Evolutionary conservation across 2,113 vertebrate species (phyloP).

Genomic region (Cebus imitator): DNA sequence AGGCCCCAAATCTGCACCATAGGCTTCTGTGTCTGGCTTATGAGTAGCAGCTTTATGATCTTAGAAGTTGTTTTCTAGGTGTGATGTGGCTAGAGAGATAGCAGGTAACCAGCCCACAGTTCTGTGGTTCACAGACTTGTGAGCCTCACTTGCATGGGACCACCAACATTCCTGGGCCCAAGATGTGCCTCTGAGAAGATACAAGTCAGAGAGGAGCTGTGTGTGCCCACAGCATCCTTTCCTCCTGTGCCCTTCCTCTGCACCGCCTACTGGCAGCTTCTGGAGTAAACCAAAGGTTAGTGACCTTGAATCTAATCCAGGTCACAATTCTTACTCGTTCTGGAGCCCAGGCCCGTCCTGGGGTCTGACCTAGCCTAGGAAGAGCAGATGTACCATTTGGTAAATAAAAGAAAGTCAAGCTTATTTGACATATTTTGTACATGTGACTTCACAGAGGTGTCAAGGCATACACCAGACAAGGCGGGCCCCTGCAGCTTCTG

Average conservation of each 20-base stretch:
- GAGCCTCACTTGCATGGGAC: not conserved
- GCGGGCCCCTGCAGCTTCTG: not conserved
- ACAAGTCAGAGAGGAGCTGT: not conserved
- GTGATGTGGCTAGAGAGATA: not conserved
- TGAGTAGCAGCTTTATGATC: not conserved
- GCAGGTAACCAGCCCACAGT: not conserved
- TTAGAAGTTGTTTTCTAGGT: not conserved
- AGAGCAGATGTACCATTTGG: not conserved
- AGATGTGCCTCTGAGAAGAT: not conserved
- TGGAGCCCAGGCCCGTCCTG: not conserved
- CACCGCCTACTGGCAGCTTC: not conserved
- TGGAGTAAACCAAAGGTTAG: not conserved
- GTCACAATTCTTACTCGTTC: not conserved
- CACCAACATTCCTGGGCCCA: not conserved
- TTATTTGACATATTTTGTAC: not conserved
- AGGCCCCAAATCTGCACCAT: not conserved
- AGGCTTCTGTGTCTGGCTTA: not conserved
- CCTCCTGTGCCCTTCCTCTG: accelerated
- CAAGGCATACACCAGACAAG: not conserved
- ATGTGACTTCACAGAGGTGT: not conserved
- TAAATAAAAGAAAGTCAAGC: not conserved
- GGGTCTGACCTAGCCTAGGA: not conserved
- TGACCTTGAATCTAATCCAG: not conserved
- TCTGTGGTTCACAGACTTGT: not conserved
- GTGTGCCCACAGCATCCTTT: not conserved